Evolutionary conservation across 1,140 invertebrate genomes (phyloP).

Genomic region (Ectropis grisescens): DNA sequence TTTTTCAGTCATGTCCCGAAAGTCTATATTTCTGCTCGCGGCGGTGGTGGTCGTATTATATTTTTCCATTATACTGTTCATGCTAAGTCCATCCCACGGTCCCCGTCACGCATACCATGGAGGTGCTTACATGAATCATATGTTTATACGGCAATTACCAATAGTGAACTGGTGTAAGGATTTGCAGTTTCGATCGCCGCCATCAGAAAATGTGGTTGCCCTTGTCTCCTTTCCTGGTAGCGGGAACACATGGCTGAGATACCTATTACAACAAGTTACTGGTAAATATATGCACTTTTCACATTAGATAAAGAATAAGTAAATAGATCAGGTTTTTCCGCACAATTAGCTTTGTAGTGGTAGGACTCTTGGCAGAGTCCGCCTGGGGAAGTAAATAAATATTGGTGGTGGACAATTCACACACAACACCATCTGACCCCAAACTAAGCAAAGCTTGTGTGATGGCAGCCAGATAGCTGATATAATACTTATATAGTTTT

Average conservation of each 20-base stretch:
- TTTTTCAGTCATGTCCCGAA: slow-evolving; percentile 48
- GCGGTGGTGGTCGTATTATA: slow-evolving; percentile 39
- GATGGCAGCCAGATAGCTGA: too few species aligned
- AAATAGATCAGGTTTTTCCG: too few species aligned
- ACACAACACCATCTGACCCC: too few species aligned
- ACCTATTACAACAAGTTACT: slow-evolving; percentile 82
- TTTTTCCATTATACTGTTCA: slow-evolving; percentile 54
- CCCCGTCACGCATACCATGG: slow-evolving; percentile 27
- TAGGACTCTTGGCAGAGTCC: too few species aligned
- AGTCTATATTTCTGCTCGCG: slow-evolving; percentile 37
- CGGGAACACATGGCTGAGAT: slow-evolving; percentile 85
- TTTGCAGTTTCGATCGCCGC: slow-evolving; percentile 29
- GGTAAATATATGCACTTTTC: slow-evolving; percentile 59
- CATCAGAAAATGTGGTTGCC: slow-evolving; percentile 59
- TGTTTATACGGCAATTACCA: slow-evolving; percentile 27
- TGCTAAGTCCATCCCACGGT: slow-evolving; percentile 43
- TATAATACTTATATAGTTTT: too few species aligned
- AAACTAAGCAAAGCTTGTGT: too few species aligned
- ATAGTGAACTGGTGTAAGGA: slow-evolving; percentile 47
- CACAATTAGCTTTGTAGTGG: too few species aligned
- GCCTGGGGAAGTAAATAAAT: too few species aligned
- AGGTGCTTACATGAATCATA: slow-evolving; percentile 30
- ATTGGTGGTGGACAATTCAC: too few species aligned
- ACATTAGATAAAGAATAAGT: too few species aligned
- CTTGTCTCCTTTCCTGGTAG: slow-evolving; percentile 84